Base-by-base conservation (phyloP, 2,888 invertebrate species). In the Drosophila borborema region DNA sequence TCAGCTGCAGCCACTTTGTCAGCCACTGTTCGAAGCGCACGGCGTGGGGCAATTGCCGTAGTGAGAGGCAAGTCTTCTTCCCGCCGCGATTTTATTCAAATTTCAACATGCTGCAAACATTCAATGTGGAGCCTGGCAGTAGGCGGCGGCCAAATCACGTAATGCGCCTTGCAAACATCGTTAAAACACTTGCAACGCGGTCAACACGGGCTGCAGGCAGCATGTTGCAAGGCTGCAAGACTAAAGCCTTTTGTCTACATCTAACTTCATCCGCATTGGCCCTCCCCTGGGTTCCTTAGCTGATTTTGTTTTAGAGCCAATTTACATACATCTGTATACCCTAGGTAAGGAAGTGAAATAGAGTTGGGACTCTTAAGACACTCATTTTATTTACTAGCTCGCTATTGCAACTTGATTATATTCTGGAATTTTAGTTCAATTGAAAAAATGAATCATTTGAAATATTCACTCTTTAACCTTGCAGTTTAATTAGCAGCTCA, bases 111-210 rank as follows among this genome's bases (percentile, higher is more conserved):
- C 46, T 80, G 77, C 76, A 59, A 85, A 80, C 90, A 86, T 76
- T 85, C 76, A 77, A 77, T 43, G 10, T 18, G 34, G 12, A 40
- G 34, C 64, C 62, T 43, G 49, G 67, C 31, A 67, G 74, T 70
- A 74, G 79, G 86, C 77, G 86, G 75, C 64, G 71, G 77, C 80
- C 71, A 83, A 89, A 87, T 89, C 89, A 90, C 87, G 87, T 87
- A 90, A 87, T 87, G 87, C 84, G 83, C 78, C 84, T 77, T 83
- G 89, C 90, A 90, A 87, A 87, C 87, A 87, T 81, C 78, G 87
- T 80, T 83, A 83, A 90, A 90, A 90, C 87, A 87, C 87, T 87
- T 86, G 87, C 80, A 78, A 71, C 63, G 74, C 74, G 49, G 64
- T 63, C 66, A 67, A 48, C 66, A 67, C 64, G 40, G 41, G 31